A percentile compares a stretch with the other conserved stretches of the same genome.
Conservation (phyloP, 1,140 invertebrate species). For the Diplogasteroides magnus region DNA sequence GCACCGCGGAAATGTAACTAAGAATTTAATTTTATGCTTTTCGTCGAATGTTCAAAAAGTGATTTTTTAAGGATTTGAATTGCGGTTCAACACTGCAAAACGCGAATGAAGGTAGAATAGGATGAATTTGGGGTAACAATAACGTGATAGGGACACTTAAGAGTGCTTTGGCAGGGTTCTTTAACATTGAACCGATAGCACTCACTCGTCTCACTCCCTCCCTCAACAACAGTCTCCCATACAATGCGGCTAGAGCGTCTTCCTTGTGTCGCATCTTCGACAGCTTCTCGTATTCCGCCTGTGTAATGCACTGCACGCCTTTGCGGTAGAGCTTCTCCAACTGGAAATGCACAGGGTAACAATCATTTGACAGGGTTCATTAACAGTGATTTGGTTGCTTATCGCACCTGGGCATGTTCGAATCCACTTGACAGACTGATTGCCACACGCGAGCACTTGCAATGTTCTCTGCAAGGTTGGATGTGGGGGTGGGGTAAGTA, state of each 20-base stretch:
- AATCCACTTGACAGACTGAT: conserved; percentile 47
- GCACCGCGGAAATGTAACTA: too few relatives aligned
- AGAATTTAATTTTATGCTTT: too few relatives aligned
- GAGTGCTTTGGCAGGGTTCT: too few relatives aligned
- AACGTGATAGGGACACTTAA: too few relatives aligned
- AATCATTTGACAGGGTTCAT: neutral
- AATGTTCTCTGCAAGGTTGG: conserved; percentile 5
- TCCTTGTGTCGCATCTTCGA: conserved; percentile 40
- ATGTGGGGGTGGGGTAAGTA: neutral
- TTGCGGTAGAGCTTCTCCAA: conserved; percentile 48
- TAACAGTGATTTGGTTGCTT: neutral
- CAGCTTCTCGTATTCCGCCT: conserved; percentile 48
- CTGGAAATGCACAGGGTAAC: conserved; percentile 26
- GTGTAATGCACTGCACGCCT: conserved; percentile 44
- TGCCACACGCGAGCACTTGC: conserved; percentile 44
- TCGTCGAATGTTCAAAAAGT: too few relatives aligned
- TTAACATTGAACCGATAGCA: too few relatives aligned
- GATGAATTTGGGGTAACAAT: too few relatives aligned
- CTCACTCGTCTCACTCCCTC: conserved; percentile 39
- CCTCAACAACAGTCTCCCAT: conserved; percentile 48
- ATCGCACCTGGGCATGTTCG: conserved; percentile 40
- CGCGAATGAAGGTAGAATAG: too few relatives aligned
- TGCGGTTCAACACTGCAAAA: too few relatives aligned
- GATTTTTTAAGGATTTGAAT: too few relatives aligned
- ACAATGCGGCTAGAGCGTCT: conserved; percentile 47